Conservation (phyloP, 2,113 vertebrate species). For the Carollia perspicillata region DNA sequence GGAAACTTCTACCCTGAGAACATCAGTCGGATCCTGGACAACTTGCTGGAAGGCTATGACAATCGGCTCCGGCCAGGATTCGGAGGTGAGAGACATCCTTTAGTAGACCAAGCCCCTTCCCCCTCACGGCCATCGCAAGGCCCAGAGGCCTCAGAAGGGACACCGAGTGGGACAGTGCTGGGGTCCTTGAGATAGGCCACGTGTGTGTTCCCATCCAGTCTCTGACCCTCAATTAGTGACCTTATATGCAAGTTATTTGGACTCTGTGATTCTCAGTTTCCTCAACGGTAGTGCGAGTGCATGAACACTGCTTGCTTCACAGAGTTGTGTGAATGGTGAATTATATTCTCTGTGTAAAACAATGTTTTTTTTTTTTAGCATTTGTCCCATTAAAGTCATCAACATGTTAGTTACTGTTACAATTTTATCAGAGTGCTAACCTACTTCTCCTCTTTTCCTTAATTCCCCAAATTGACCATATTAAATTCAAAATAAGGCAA, state of each 20-base stretch:
- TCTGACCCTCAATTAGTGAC: neutral
- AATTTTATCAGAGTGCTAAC: neutral
- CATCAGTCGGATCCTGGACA: slow-evolving; percentile 93
- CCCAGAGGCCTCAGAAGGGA: neutral
- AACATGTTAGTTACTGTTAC: neutral
- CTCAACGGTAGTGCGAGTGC: neutral
- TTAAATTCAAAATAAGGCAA: neutral
- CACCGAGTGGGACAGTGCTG: neutral
- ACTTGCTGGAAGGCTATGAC: slow-evolving; percentile 95
- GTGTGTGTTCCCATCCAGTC: neutral
- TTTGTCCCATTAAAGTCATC: neutral
- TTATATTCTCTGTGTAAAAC: neutral
- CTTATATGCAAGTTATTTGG: neutral
- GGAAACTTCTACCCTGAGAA: slow-evolving; percentile 90
- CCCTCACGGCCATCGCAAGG: neutral
- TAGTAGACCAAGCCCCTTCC: neutral
- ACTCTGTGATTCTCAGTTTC: neutral
- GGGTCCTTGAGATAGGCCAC: neutral
- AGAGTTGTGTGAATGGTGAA: neutral
- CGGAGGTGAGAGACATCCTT: slow-evolving; percentile 84
- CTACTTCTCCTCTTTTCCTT: neutral
- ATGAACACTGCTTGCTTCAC: neutral
- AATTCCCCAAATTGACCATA: neutral
- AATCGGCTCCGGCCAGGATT: slow-evolving; percentile 95
- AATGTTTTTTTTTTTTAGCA: neutral